phyloP scores from a whole-genome alignment of 2,888 invertebrate genomes.

The Augochlorella aurata region DNA sequence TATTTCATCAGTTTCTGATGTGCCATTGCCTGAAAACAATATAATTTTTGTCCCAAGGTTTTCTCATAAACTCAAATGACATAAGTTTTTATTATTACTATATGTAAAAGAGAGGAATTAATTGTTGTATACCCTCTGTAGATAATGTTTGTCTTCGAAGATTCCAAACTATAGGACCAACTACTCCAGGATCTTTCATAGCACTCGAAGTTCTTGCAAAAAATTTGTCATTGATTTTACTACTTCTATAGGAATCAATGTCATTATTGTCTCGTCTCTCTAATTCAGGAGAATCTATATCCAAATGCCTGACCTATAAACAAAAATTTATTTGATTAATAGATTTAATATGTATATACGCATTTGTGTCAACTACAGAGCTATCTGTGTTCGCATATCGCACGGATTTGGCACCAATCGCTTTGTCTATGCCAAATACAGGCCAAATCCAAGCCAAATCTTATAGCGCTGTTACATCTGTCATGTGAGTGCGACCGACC shows the following conservation, averaged over 20 bases:
- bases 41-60: slow-evolving; percentile 42
- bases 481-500: no score
- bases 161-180: slow-evolving; percentile 93
- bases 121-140: slow-evolving; percentile 66
- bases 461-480: no score
- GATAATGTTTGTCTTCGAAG: slow-evolving; percentile 87
- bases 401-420: no score
- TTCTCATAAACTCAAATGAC: background rate
- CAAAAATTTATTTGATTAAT: slow-evolving; percentile 1
- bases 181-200: slow-evolving; percentile 89
- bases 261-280: slow-evolving; percentile 57
- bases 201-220: slow-evolving; percentile 88
- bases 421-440: no score
- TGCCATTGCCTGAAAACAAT: slow-evolving; percentile 61
- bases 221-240: slow-evolving; percentile 75
- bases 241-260: slow-evolving; percentile 60
- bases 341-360: no score
- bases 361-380: no score
- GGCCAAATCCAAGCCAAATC: no score
- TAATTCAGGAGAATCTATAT: slow-evolving; percentile 76
- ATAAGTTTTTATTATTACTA: background rate
- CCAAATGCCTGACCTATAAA: slow-evolving; percentile 75
- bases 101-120: background rate
- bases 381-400: no score
- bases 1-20: slow-evolving; percentile 73